Percentiles rank a stretch among this genome's conserved stretches.
Evolutionary conservation across 2,797 vertebrate genomes (phyloP).

Genomic region (Otolemur crassicaudatus): DNA sequence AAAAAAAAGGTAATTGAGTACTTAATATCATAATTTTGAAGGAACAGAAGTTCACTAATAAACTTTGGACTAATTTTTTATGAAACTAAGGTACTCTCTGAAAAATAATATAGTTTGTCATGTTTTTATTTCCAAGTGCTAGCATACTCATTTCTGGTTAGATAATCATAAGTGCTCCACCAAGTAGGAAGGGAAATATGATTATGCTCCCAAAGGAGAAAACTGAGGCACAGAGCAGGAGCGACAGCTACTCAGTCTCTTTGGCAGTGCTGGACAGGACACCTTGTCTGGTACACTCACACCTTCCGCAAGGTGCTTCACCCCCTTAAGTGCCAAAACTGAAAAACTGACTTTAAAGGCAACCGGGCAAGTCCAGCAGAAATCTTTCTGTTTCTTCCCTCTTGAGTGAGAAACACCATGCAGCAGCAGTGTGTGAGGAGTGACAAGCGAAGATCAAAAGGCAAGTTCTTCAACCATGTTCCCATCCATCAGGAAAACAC

Average conservation of each 20-base stretch:
- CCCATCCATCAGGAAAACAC: not conserved
- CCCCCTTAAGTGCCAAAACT: not conserved
- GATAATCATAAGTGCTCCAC: not conserved
- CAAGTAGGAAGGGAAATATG: not conserved
- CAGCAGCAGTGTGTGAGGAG: not conserved
- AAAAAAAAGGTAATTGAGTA: not conserved
- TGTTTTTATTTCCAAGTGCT: not conserved
- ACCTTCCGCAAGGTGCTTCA: not conserved
- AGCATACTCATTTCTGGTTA: constrained; percentile 1
- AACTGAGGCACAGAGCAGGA: not conserved
- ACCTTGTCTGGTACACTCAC: not conserved
- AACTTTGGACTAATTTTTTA: not conserved
- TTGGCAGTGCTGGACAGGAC: not conserved
- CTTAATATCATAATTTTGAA: constrained; percentile 44
- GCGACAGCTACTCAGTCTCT: not conserved
- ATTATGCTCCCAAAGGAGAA: not conserved
- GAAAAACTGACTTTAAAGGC: not conserved
- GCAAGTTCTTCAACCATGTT: not conserved
- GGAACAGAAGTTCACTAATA: not conserved
- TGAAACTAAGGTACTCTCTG: not conserved
- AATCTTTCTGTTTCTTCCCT: not conserved
- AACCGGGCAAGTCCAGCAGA: not conserved
- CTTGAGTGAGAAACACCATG: not conserved
- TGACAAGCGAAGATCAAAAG: not conserved
- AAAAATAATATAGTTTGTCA: not conserved